phyloP scores from a whole-genome alignment of 1,140 invertebrate genomes.

The Sycophaga agraensis region DNA sequence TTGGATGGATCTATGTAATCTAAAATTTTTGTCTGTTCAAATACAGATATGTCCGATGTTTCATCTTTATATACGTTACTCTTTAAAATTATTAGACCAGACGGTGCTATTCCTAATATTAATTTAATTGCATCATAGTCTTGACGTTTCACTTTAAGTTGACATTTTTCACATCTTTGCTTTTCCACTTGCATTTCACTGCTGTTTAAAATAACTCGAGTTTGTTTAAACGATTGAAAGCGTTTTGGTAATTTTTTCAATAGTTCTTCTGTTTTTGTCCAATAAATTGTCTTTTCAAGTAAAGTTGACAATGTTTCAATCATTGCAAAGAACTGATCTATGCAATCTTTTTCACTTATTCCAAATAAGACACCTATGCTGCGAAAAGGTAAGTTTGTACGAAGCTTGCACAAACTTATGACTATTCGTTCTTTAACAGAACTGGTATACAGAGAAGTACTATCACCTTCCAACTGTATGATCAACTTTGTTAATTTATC shows the following conservation, averaged over 20 bases:
- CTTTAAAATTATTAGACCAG: constrained; percentile 15
- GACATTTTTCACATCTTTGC: constrained; percentile 7
- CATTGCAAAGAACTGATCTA: constrained; percentile 2
- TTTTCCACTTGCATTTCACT: constrained; percentile 9
- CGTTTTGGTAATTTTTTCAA: neutral
- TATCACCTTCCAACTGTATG: neutral
- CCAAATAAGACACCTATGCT: constrained; percentile 8
- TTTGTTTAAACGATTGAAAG: constrained; percentile 15
- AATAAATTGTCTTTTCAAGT: constrained; percentile 5
- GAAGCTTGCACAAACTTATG: constrained; percentile 12
- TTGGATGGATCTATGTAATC: neutral
- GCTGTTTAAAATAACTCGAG: constrained; percentile 6
- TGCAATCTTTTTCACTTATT: neutral
- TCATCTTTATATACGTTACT: neutral
- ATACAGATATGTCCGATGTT: neutral
- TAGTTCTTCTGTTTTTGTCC: constrained; percentile 14
- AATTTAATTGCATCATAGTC: constrained; percentile 4
- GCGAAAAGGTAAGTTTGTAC: constrained; percentile 10
- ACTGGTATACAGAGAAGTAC: neutral
- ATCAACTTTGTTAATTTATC: constrained; percentile 4
- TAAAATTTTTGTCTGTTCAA: neutral
- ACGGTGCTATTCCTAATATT: constrained; percentile 7
- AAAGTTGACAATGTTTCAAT: neutral
- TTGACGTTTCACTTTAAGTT: neutral
- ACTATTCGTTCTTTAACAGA: constrained; percentile 13